Base-by-base conservation (phyloP, 2,888 invertebrate species). In the Merodon equestris region DNA sequence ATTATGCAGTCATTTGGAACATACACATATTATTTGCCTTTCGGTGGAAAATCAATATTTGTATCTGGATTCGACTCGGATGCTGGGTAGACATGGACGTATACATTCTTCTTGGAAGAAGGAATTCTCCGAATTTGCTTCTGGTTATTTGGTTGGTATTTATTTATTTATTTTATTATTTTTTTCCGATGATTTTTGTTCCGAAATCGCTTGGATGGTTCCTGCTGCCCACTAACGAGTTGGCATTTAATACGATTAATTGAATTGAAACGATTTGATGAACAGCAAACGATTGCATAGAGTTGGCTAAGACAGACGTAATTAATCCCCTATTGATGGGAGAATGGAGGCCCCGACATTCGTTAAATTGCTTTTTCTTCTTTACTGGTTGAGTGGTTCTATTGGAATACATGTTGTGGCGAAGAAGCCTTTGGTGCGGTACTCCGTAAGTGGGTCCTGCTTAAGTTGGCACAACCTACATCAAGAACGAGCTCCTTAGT, bases 1-100 rank as follows among this genome's bases (percentile, higher is more conserved):
- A 79, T 79, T 79, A 79, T 70, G 74, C 79, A 79, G 74, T 79
- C 79, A 70, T 79, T 79, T 70, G 74, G 79, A 79, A 79, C 74
- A 64, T 73, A 70, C 58, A 79, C 40, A 73, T 74, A 74, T 70
- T 74, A 64, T 58, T 74, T 60, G 70, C 54, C 48, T 68, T 74
- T 63, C 58, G 38, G 67, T 40, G 18, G 40, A 38, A 57, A 67
- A 77, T 77, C 73, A 73, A 77, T 72, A 77, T 73, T 51, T 72
- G 57, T 72, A 51, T 57, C 27, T 72, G 51, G n/a, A 36, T 57
- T 15, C 10, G 14, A 1, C n/a, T n/a, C 47, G 47, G 42, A 19
- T n/a, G 36, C 17, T 17, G 15, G 38, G 15, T 45, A 27, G 40
- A 50, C 10, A 9, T 48, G 19, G 2, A 47, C 27, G 5, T 57